Evolutionary conservation across 1,140 invertebrate species (phyloP), one percentile per base, ranked within the genome.

Genomic region (Thaumatotibia leucotreta): DNA sequence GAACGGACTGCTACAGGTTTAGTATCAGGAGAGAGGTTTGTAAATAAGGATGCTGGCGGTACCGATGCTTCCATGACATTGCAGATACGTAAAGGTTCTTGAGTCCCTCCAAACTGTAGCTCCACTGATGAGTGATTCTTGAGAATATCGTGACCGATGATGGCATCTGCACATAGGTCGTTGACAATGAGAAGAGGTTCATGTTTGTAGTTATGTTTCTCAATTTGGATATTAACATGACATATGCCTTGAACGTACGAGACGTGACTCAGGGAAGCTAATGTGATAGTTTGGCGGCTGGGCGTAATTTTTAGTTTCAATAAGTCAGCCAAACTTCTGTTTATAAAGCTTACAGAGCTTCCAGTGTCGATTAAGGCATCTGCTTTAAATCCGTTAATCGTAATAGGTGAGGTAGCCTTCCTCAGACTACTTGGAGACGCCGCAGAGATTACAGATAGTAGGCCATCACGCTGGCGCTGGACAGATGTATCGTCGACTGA

Each of bases 321-420:
- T 9, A 17, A n/a, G 32, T 33, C n/a, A 14, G 32, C 49, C 9
- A 73, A 27, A n/a, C 54, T 50, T 2, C 64, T 64, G 54, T 74
- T 29, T 8, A 76, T 69, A 24, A 76, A 74, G 62, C 66, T 76
- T 2, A 66, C 23, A 0, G 67, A 68, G 32, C 72, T 76, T 3
- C 75, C 72, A 23, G 72, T 76, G 39, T 74, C 75, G 0, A 76
- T 61, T 10, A 74, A 31, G 0, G 69, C 75, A 20, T 70, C 45
- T 4, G 61, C 66, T 1, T 9, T 17, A 22, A 8, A 22, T 20
- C 20, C 45, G 20, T 50, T 50, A 1, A 50, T 20, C 0, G 6
- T 2, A 1, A 50, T 22, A 0, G 45, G 45, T 22, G 20, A 8
- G 8, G 45, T 50, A 23, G 17, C 14, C 10, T 22, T 22, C 10